Evolutionary conservation across 2,888 invertebrate genomes (phyloP).

Genomic region (Graphium colonna): DNA sequence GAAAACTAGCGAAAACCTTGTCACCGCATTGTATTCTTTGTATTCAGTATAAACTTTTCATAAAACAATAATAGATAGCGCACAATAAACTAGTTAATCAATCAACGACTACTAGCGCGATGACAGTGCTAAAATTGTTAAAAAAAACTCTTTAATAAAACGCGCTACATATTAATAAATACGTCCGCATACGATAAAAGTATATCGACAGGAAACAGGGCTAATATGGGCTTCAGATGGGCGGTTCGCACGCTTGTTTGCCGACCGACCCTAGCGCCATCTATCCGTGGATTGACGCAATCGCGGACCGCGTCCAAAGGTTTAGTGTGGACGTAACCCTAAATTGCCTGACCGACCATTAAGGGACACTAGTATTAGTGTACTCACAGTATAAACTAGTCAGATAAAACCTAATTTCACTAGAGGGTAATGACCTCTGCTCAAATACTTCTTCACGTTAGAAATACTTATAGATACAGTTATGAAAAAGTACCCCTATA

Average conservation of each 20-base stretch:
- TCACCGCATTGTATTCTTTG: too few species aligned
- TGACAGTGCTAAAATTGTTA: neutral
- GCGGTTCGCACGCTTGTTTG: conserved; percentile 58
- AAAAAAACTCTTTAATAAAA: neutral
- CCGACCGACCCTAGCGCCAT: conserved; percentile 47
- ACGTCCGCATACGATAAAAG: conserved; percentile 15
- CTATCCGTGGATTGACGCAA: conserved; percentile 56
- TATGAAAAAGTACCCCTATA: too few species aligned
- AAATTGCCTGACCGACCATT: conserved; percentile 24
- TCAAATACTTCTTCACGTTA: neutral
- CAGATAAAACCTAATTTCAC: neutral
- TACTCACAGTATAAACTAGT: conserved; percentile 6
- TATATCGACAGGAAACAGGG: conserved; percentile 20
- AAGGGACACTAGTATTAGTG: conserved; percentile 12
- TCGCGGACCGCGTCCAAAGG: conserved; percentile 48
- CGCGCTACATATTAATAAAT: conserved; percentile 3
- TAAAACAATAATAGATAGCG: neutral
- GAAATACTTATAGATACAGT: too few species aligned
- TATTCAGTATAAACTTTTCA: neutral
- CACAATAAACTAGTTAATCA: neutral
- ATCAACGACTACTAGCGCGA: neutral
- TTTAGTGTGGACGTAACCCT: conserved; percentile 45
- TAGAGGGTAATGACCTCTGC: neutral
- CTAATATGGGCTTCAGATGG: conserved; percentile 18
- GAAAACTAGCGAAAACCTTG: too few species aligned